These are phyloP conservation scores for Carabus problematicus DNA, from an alignment of 2,888 invertebrate species.

Conservation along the genomic window DNA sequence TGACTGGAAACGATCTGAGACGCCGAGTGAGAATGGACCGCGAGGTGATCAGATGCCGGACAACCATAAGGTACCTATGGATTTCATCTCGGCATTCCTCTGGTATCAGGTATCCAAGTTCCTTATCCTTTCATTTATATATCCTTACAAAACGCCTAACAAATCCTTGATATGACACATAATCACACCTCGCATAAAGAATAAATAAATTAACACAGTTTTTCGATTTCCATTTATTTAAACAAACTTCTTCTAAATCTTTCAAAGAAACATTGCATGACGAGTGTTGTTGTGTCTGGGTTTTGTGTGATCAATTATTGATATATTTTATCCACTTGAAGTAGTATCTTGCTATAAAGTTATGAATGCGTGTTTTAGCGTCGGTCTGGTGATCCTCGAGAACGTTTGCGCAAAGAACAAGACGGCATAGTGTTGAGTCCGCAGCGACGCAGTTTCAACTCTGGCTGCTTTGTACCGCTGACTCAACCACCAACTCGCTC, in stretches of 20 bases:
- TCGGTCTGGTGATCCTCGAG: conserved; percentile 73
- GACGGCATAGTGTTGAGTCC: conserved; percentile 86
- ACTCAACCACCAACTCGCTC: conserved; percentile 54
- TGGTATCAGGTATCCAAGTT: conserved; percentile 14
- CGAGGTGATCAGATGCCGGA: conserved; percentile 63
- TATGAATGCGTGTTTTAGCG: conserved; percentile 58
- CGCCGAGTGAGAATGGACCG: conserved; percentile 68
- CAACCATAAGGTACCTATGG: conserved; percentile 67
- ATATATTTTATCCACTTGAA: no score
- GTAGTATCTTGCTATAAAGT: no score
- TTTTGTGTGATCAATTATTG: no score
- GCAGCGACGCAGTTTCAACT: conserved; percentile 84
- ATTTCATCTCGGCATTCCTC: conserved; percentile 38
- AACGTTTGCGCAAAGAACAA: conserved; percentile 81
- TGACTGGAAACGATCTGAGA: conserved; percentile 67
- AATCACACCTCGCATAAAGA: no score
- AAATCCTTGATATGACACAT: no score
- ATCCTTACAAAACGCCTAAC: conserved; percentile 5
- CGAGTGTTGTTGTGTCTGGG: no score
- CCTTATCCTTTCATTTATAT: conserved; percentile 1
- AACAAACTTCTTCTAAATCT: no score
- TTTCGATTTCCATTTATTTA: no score
- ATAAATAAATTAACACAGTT: no score
- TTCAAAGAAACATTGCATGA: no score
- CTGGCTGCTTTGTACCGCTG: conserved; percentile 81